Evolutionary conservation across 2,113 vertebrate genomes (phyloP), one percentile per base, ranked within the genome.

Genomic region (Psittacus erithacus): DNA sequence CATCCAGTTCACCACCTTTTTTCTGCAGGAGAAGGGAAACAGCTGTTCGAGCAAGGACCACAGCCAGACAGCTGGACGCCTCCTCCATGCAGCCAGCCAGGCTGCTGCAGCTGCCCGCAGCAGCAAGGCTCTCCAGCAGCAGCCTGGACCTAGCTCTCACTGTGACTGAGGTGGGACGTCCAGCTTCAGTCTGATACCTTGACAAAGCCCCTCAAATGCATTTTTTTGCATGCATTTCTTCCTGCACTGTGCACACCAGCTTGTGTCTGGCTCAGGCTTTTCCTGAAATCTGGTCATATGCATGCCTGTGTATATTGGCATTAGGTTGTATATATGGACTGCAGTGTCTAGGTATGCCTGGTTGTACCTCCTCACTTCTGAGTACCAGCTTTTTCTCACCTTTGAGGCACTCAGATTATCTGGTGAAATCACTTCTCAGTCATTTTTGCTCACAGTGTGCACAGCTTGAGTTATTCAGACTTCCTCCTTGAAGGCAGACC

Each of bases 1-100:
- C 92, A 93, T 95, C 88, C 88, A 96, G 94, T 92, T 94, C 96
- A 92, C 85, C 90, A 96, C 88, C 95, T 96, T 96, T 90, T 95
- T 96, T 96, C 90, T 93, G 13, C 55, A 88, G 71, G 85, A 96
- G 93, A 96, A 85, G 63, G 88, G 92, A 96, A 96, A 93, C 96
- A 97, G 96, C 96, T 97, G 96, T 95, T 96, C 22, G 79, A 90
- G 85, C 17, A 13, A 80, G 94, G 90, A 59, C 18, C 68, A 28
- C 75, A 92, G 96, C 79, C 96, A 97, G 94, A 88, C 92, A 96
- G 95, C 95, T 97, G 96, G 96, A 94, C 52, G 44, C 95, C 90
- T 68, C 44, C 28, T 15, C 64, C 0, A 2, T 55, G 81, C 84
- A 94, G 93, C 65, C 95, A 79, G 87, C 84, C 81, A 81, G 92